phyloP scores from a whole-genome alignment of 2,113 vertebrate species.

The Prunella himalayana region DNA sequence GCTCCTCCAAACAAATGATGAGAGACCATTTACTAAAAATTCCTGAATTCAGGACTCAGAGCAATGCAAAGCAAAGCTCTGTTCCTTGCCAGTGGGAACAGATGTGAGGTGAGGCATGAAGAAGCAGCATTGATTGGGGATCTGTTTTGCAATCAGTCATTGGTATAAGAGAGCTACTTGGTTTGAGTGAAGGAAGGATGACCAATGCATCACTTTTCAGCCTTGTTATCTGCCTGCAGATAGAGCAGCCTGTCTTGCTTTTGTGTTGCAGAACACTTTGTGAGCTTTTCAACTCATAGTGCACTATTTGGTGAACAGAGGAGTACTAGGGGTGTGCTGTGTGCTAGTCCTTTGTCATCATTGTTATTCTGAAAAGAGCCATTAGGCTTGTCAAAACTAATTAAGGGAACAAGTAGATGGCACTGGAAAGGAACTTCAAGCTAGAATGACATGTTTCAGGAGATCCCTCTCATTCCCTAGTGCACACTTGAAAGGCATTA shows the following conservation, averaged over 20 bases:
- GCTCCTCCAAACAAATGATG: background rate
- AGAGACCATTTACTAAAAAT: background rate
- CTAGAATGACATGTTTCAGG: conserved; percentile 8
- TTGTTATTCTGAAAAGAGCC: background rate
- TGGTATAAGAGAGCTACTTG: background rate
- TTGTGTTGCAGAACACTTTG: background rate
- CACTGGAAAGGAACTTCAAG: background rate
- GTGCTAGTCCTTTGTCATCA: background rate
- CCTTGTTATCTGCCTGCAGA: background rate
- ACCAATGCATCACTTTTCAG: background rate
- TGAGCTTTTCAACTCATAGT: background rate
- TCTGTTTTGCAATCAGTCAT: background rate
- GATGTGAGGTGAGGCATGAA: background rate
- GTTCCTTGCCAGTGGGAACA: background rate
- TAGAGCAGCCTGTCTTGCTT: background rate
- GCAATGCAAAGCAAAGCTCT: background rate
- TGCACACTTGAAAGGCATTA: background rate
- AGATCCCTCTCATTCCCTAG: background rate
- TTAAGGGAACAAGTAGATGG: conserved; percentile 15
- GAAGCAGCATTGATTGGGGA: background rate
- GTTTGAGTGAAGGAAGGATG: background rate
- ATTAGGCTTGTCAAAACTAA: conserved; percentile 42
- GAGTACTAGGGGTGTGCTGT: background rate
- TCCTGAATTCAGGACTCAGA: background rate
- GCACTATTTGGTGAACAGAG: background rate